These are phyloP conservation scores for Drosophila nikananu DNA, from an alignment of 1,140 invertebrate genomes.

Conservation along the genomic window DNA sequence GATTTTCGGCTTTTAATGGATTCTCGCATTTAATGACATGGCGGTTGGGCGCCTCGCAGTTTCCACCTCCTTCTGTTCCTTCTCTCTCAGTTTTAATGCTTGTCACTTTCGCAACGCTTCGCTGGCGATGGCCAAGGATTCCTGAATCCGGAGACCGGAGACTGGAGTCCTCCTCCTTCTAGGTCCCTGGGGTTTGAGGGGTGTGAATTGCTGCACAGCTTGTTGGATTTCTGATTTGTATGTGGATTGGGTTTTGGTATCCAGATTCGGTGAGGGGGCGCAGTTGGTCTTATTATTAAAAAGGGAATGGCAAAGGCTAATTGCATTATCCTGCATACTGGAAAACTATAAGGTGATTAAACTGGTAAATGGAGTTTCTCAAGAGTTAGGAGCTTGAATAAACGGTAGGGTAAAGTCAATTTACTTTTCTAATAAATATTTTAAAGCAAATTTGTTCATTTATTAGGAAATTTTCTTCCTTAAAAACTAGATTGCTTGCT, in stretches of 20 bases:
- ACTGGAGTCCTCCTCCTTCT: background rate
- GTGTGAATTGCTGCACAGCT: constrained; percentile 70
- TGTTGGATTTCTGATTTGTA: constrained; percentile 76
- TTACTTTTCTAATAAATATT: background rate
- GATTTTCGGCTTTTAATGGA: constrained; percentile 84
- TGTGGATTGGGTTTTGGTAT: constrained; percentile 5
- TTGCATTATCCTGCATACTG: background rate
- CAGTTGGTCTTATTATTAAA: constrained; percentile 2
- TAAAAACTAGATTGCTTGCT: background rate
- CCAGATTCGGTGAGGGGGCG: no score
- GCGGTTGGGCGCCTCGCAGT: constrained; percentile 40
- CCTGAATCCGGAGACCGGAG: background rate
- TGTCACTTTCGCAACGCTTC: constrained; percentile 57
- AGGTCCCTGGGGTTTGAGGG: constrained; percentile 3
- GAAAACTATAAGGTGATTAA: background rate
- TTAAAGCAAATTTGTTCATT: background rate
- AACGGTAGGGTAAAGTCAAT: background rate
- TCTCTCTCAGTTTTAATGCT: constrained; percentile 34
- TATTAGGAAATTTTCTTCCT: background rate
- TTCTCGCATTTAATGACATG: constrained; percentile 78
- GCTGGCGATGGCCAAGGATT: constrained; percentile 56
- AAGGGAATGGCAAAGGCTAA: background rate
- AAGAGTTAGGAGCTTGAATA: background rate
- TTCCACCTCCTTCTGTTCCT: constrained; percentile 7
- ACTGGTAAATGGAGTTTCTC: background rate